Percentiles rank a stretch among this genome's conserved stretches.
Conservation (phyloP, 1,140 invertebrate genomes). For the Globodera ellingtonae region DNA sequence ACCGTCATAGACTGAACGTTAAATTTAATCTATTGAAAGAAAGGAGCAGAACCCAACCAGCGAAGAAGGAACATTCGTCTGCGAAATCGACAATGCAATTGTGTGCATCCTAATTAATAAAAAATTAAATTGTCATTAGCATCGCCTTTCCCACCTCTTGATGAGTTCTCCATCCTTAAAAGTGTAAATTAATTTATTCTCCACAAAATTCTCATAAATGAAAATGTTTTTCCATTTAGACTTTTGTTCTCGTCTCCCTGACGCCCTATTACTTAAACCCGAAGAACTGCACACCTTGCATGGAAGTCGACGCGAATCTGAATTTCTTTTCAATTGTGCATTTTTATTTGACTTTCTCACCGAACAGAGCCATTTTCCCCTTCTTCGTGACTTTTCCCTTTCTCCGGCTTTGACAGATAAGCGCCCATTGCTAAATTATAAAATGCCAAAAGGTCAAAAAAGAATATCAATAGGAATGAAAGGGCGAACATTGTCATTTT, state of each 20-base stretch:
- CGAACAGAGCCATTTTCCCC: slow-evolving; percentile 18
- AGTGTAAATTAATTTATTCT: not conserved
- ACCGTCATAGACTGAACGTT: slow-evolving; percentile 16
- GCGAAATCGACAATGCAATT: slow-evolving; percentile 27
- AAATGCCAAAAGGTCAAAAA: not conserved
- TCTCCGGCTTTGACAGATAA: slow-evolving; percentile 23
- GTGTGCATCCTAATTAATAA: slow-evolving; percentile 12
- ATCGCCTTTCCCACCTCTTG: not conserved
- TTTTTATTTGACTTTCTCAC: not conserved
- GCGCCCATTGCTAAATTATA: slow-evolving; percentile 5
- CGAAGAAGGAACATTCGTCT: slow-evolving; percentile 18
- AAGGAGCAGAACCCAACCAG: not conserved
- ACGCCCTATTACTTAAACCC: too few relatives aligned
- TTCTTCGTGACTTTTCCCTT: slow-evolving; percentile 18
- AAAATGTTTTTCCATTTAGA: too few relatives aligned
- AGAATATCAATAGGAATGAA: not conserved
- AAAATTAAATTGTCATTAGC: too few relatives aligned
- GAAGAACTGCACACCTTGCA: slow-evolving; percentile 15
- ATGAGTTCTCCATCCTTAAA: slow-evolving; percentile 18
- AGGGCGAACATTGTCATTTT: too few relatives aligned
- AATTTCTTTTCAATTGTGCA: not conserved
- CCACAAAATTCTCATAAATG: too few relatives aligned
- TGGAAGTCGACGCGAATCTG: slow-evolving; percentile 12
- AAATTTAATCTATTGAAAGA: not conserved
- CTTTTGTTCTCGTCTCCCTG: too few relatives aligned